Evolutionary conservation across 2,113 vertebrate genomes (phyloP), one percentile per base, ranked within the genome.

Genomic region (Nansenia antarctica): DNA sequence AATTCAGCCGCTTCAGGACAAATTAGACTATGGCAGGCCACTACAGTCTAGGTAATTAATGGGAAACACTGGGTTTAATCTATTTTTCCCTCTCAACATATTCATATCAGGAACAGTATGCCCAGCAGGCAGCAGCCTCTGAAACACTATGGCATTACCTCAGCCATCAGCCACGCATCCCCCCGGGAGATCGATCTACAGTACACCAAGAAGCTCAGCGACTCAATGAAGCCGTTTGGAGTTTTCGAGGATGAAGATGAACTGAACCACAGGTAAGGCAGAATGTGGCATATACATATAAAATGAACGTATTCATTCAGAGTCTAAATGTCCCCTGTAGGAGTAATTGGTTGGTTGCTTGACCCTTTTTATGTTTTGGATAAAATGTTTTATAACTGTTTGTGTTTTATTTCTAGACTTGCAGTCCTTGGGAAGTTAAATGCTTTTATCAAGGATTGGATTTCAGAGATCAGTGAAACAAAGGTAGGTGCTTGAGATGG

Each of bases 181-280:
- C 96, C 98, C 47, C 89, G 90, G 79, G 94, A 95, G 61, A 87
- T 93, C 63, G 98, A 99, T 88, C 88, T 93, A 67, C 77, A 94
- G 82, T 94, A 97, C 69, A 98, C 96, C 35, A 92, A 94, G 79
- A 96, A 94, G 64, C 90, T 99, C 62, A 90, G 94, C 54, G 96
- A 99, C 82, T 93, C 95, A 6, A 95, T 99, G 96, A 95, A 95
- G 81, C 94, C 95, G 30, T 98, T 96, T 87, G 96, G 95, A 26
- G 96, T 98, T 24, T 99, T 99, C 92, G 98, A 99, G 87, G 95
- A 98, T 70, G 94, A 96, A 73, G 93, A 95, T 73, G 95, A 98
- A 67, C 81, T 96, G 60, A 95, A 95, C 85, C 94, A 96, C 74
- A 96, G 98, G 98, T 99, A 85, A 85, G 85, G 20, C 2, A 7